Conservation (phyloP, 1,140 invertebrate genomes). For the Drosophila pseudoananassae region DNA sequence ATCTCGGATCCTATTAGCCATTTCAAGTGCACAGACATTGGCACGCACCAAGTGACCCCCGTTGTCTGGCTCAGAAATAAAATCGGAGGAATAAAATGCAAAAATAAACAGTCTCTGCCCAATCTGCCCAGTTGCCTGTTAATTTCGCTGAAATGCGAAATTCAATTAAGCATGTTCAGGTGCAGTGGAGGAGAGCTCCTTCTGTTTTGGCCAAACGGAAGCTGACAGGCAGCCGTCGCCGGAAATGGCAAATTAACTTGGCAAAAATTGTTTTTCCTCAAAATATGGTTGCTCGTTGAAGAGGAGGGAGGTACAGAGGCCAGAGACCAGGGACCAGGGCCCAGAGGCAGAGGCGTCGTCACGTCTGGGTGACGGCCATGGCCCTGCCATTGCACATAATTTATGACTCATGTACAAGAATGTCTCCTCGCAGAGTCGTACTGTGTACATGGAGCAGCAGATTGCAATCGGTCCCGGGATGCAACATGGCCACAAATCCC, state of each 20-base stretch:
- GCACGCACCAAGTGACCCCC: slow-evolving; percentile 50
- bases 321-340: not conserved
- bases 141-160: slow-evolving; percentile 52
- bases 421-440: slow-evolving; percentile 14
- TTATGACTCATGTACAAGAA: slow-evolving; percentile 51
- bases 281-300: not conserved
- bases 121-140: not conserved
- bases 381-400: slow-evolving; percentile 45
- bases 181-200: slow-evolving; percentile 33
- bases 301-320: not conserved
- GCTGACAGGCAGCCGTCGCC: slow-evolving; percentile 46
- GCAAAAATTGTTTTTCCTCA: slow-evolving; percentile 54
- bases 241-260: slow-evolving; percentile 77
- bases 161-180: slow-evolving; percentile 74
- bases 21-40: slow-evolving; percentile 71
- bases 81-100: not conserved
- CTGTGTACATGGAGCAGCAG: slow-evolving; percentile 13
- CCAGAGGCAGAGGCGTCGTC: slow-evolving; percentile 37
- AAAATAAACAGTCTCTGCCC: slow-evolving; percentile 40
- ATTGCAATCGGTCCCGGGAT: slow-evolving; percentile 31
- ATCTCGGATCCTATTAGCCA: slow-evolving; percentile 4
- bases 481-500: slow-evolving; percentile 22
- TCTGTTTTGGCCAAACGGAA: slow-evolving; percentile 34
- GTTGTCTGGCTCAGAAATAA: slow-evolving; percentile 6
- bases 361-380: slow-evolving; percentile 56